These are phyloP conservation scores for Lasioglossum baleicum DNA, from an alignment of 1,140 invertebrate species.

Conservation along the genomic window DNA sequence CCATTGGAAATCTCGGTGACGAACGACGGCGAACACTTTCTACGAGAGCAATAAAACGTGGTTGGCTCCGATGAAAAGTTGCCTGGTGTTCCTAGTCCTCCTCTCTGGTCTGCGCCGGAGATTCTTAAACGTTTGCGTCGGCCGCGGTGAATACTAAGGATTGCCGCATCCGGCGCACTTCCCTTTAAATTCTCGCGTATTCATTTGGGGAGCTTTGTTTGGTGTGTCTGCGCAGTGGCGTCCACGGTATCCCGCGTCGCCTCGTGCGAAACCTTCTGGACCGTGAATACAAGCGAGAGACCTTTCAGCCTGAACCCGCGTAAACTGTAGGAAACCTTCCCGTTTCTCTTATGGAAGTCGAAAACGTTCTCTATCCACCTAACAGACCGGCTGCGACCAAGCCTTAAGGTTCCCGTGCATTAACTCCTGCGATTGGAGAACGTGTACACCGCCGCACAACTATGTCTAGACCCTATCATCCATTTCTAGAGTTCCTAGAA, in stretches of 20 bases:
- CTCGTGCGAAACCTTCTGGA: not conserved
- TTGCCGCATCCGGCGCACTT: conserved; percentile 63
- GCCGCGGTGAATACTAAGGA: conserved; percentile 64
- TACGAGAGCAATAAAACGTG: not conserved
- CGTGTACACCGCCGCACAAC: not conserved
- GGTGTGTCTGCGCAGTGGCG: conserved; percentile 17
- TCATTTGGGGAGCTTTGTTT: conserved; percentile 60
- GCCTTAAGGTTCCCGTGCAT: no score
- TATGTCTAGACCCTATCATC: conserved; percentile 19
- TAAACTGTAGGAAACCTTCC: not conserved
- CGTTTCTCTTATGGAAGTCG: not conserved
- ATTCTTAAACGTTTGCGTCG: conserved; percentile 62
- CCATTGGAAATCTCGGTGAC: no score
- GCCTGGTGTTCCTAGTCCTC: conserved; percentile 20
- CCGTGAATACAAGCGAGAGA: conserved; percentile 6
- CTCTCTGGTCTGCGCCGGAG: conserved; percentile 19
- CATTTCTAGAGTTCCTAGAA: conserved; percentile 6
- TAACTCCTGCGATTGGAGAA: not conserved
- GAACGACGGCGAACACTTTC: no score
- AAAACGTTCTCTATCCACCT: not conserved
- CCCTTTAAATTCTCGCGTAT: conserved; percentile 52
- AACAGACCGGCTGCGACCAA: not conserved
- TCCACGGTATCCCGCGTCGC: conserved; percentile 12
- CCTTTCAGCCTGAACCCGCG: conserved; percentile 12
- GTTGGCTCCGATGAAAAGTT: conserved; percentile 25